Conservation (phyloP, 2,888 invertebrate species). For the Nemotelus pantherinus region DNA sequence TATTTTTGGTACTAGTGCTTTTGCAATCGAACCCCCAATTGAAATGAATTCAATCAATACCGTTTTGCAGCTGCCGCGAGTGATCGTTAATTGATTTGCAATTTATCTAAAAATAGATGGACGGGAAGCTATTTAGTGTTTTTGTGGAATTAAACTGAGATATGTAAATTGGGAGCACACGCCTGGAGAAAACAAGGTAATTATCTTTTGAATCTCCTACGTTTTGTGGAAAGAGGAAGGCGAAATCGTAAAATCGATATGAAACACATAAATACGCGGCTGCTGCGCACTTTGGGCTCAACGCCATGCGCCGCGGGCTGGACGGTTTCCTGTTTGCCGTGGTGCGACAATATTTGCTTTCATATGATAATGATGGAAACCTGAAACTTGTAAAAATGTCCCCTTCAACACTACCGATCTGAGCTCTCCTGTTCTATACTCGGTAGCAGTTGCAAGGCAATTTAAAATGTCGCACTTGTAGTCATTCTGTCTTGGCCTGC, state of each 20-base stretch:
- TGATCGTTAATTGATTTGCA: constrained; percentile 34
- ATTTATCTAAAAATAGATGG: constrained; percentile 23
- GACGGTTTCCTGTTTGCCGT: constrained; percentile 1
- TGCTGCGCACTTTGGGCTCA: constrained; percentile 13
- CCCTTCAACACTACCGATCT: not conserved
- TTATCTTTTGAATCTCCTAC: not conserved
- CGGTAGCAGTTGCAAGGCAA: not conserved
- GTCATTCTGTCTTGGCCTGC: not conserved
- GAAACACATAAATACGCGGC: not conserved
- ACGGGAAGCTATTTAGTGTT: not conserved
- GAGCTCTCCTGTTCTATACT: not conserved
- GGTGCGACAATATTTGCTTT: not conserved
- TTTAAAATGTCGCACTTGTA: not conserved
- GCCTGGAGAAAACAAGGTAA: constrained; percentile 17
- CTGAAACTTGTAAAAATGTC: not conserved
- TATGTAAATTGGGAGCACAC: constrained; percentile 3
- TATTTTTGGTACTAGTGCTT: no score
- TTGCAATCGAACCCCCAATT: no score
- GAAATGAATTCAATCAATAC: no score
- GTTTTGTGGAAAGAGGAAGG: no score
- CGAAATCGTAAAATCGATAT: not conserved
- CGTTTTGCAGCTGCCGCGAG: no score
- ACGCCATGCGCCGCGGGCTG: not conserved
- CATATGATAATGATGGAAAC: not conserved
- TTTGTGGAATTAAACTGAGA: constrained; percentile 3